phyloP scores from a whole-genome alignment of 2,113 vertebrate genomes.

The Peromyscus leucopus region DNA sequence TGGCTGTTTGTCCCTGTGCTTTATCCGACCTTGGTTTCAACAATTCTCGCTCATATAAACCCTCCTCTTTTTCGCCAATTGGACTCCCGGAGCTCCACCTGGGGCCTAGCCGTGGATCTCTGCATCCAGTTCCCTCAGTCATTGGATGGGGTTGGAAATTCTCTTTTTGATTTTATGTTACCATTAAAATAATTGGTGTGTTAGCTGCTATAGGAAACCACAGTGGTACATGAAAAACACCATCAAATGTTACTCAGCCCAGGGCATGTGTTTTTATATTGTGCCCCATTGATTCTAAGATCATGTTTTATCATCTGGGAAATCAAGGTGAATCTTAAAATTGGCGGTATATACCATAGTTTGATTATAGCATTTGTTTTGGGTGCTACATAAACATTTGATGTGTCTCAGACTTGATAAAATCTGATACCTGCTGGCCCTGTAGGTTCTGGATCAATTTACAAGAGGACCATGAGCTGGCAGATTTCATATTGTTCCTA shows the following conservation, averaged over 20 bases:
- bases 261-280: not conserved
- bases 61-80: no score
- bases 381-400: not conserved
- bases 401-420: not conserved
- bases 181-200: not conserved
- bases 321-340: not conserved
- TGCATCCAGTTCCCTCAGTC: no score
- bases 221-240: not conserved
- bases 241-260: not conserved
- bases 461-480: not conserved
- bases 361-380: not conserved
- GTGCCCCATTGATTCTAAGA: not conserved
- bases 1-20: no score
- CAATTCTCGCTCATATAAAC: no score
- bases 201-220: not conserved
- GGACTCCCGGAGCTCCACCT: no score
- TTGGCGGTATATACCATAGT: not conserved
- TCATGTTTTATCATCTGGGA: not conserved
- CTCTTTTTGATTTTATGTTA: not conserved
- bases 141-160: not conserved
- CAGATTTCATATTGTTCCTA: not conserved
- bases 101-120: no score
- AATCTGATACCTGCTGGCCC: not conserved
- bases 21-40: no score
- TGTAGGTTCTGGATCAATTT: not conserved